Conservation (phyloP, 1,140 invertebrate genomes). For the Aphelenchoides avenae region DNA sequence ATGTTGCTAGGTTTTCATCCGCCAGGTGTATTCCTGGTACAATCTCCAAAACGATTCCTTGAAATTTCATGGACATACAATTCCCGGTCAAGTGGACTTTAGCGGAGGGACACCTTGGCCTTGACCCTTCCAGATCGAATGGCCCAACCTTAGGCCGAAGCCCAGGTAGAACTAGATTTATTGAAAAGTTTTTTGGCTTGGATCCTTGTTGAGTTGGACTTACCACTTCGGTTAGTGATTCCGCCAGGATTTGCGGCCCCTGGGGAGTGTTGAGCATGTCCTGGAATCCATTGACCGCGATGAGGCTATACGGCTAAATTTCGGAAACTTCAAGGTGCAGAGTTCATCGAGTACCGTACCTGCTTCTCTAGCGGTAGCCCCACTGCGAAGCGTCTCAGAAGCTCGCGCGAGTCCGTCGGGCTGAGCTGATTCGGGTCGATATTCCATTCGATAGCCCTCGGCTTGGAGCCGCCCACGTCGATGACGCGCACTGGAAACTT, state of each 20-base stretch:
- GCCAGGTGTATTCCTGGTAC: too few species aligned
- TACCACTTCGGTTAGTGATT: slow-evolving; percentile 17
- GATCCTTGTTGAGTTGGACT: too few species aligned
- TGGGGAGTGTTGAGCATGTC: slow-evolving; percentile 18
- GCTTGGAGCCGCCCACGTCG: neutral
- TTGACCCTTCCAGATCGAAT: too few species aligned
- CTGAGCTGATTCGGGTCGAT: slow-evolving; percentile 15
- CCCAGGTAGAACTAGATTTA: too few species aligned
- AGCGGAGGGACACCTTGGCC: too few species aligned
- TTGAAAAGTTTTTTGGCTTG: too few species aligned
- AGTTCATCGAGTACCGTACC: neutral
- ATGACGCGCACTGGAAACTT: slow-evolving; percentile 13
- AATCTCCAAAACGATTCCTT: too few species aligned
- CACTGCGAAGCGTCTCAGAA: slow-evolving; percentile 11
- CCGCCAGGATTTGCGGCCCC: slow-evolving; percentile 13
- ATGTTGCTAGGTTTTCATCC: too few species aligned
- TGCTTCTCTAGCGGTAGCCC: slow-evolving; percentile 10
- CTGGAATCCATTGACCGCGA: slow-evolving; percentile 15
- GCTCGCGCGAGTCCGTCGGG: slow-evolving; percentile 15
- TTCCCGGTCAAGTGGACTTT: too few species aligned
- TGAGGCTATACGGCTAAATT: slow-evolving; percentile 17
- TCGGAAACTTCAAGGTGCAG: neutral
- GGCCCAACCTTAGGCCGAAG: too few species aligned
- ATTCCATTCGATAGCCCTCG: slow-evolving; percentile 17
- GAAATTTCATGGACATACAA: too few species aligned